These are phyloP conservation scores for Hoplodrina blanda DNA, from an alignment of 2,888 invertebrate genomes.

Conservation along the genomic window DNA sequence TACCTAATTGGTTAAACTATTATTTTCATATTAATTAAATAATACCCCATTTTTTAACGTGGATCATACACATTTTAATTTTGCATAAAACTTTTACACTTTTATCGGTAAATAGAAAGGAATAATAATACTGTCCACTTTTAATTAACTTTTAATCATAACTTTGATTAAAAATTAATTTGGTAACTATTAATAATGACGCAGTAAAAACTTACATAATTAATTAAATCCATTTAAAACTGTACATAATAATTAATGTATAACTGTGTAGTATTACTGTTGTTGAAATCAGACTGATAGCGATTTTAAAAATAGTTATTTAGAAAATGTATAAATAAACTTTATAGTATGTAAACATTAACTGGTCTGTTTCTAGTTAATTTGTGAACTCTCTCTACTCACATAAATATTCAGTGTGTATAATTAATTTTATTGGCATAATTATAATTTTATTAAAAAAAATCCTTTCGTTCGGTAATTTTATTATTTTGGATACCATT, in stretches of 20 bases:
- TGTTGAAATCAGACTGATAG: conserved; percentile 88
- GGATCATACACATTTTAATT: background rate
- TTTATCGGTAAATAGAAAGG: background rate
- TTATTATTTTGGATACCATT: background rate
- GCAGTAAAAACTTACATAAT: conserved; percentile 1
- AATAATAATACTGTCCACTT: background rate
- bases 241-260: conserved; percentile 57
- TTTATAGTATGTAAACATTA: conserved; percentile 23
- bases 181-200: background rate
- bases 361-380: conserved; percentile 48
- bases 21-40: background rate
- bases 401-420: conserved; percentile 34
- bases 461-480: background rate
- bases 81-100: background rate
- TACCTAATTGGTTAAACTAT: too few relatives aligned
- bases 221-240: conserved; percentile 29
- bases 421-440: conserved; percentile 37
- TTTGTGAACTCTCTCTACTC: conserved; percentile 37
- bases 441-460: background rate
- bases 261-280: conserved; percentile 71
- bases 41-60: background rate
- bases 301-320: conserved; percentile 70
- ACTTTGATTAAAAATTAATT: background rate
- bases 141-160: background rate
- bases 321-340: conserved; percentile 55